Percentiles rank a stretch among this genome's conserved stretches.
Evolutionary conservation across 2,113 vertebrate genomes (phyloP).

Genomic region (Nansenia antarctica): DNA sequence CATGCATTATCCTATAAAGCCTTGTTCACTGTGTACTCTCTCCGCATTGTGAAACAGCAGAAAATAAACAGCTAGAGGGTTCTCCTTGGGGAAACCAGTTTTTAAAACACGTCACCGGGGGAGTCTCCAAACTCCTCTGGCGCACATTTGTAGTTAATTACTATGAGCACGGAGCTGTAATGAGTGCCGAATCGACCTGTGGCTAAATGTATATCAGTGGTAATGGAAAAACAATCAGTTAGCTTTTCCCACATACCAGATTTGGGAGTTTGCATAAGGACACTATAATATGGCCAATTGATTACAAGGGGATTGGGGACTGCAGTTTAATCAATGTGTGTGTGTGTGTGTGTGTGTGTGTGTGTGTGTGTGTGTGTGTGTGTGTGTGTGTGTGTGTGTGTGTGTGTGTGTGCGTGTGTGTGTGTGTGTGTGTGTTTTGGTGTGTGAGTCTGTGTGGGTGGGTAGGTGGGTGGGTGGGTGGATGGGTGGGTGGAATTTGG

Average conservation of each 20-base stretch:
- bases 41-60: not conserved
- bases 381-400: slow-evolving; percentile 5
- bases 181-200: slow-evolving; percentile 71
- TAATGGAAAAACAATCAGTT: slow-evolving; percentile 75
- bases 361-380: slow-evolving; percentile 17
- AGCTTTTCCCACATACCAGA: slow-evolving; percentile 40
- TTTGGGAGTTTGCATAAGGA: slow-evolving; percentile 35
- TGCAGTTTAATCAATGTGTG: slow-evolving; percentile 15
- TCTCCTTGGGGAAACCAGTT: slow-evolving; percentile 51
- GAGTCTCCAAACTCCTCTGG: slow-evolving; percentile 35
- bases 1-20: not conserved
- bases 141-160: slow-evolving; percentile 72
- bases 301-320: slow-evolving; percentile 41
- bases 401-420: not conserved
- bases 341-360: slow-evolving; percentile 25
- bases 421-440: too few species aligned
- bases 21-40: not conserved
- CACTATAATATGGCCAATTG: slow-evolving; percentile 34
- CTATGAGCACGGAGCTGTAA: slow-evolving; percentile 61
- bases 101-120: slow-evolving; percentile 34
- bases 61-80: slow-evolving; percentile 6
- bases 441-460: too few species aligned
- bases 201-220: slow-evolving; percentile 59
- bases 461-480: too few species aligned
- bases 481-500: not conserved